Evolutionary conservation across 2,113 vertebrate genomes (phyloP).

Genomic region (human): DNA sequence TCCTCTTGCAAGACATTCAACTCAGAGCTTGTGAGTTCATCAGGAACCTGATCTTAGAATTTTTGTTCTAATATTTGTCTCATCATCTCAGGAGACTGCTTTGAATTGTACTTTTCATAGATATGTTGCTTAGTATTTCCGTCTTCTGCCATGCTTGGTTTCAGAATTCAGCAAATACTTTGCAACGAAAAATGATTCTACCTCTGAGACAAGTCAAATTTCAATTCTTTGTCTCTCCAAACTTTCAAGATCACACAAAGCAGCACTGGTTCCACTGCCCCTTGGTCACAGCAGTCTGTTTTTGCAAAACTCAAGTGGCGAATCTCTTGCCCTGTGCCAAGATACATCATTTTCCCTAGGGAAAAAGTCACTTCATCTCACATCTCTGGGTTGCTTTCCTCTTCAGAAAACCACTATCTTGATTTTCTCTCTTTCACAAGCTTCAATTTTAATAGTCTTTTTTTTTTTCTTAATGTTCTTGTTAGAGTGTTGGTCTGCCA

Average conservation of each 20-base stretch:
- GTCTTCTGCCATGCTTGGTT: neutral
- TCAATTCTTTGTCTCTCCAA: neutral
- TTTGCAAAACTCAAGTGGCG: neutral
- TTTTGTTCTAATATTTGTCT: neutral
- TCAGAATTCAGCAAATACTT: neutral
- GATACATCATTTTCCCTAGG: too few relatives aligned
- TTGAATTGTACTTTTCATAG: neutral
- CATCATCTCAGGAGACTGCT: neutral
- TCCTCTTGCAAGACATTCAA: accelerated
- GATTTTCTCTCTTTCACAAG: neutral
- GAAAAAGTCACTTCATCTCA: neutral
- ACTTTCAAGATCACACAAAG: neutral
- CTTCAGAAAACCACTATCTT: neutral
- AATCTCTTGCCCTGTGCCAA: neutral
- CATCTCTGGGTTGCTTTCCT: neutral
- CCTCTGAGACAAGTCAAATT: neutral
- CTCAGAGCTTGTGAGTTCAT: neutral
- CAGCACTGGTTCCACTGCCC: accelerated
- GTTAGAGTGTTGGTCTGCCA: neutral
- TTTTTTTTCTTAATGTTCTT: neutral
- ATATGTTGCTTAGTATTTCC: neutral
- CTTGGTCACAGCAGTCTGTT: neutral
- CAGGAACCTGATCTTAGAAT: accelerated
- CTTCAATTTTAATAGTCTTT: neutral
- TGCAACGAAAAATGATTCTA: too few relatives aligned